phyloP scores from a whole-genome alignment of 1,140 invertebrate species.

The Nomia melanderi region DNA sequence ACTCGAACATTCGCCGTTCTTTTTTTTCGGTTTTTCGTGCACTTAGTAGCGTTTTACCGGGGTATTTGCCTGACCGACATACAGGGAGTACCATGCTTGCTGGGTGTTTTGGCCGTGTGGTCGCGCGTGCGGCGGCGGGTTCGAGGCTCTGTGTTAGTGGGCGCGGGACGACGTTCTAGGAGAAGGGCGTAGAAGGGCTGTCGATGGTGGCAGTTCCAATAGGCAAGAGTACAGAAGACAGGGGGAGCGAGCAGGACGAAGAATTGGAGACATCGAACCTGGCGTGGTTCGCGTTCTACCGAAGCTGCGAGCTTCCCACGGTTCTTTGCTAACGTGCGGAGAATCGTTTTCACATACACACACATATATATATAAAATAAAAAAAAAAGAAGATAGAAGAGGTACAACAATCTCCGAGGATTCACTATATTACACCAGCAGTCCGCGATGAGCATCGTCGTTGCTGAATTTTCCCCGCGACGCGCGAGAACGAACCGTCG shows the following conservation, averaged over 20 bases:
- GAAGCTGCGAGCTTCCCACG: constrained; percentile 47
- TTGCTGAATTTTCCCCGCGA: neutral
- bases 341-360: neutral
- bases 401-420: neutral
- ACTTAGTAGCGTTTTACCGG: constrained; percentile 28
- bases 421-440: constrained; percentile 39
- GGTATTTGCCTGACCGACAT: constrained; percentile 14
- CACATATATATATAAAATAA: neutral
- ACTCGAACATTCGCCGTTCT: constrained; percentile 22
- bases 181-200: too few species aligned
- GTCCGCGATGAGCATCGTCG: neutral
- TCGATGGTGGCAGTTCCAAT: constrained; percentile 34
- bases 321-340: neutral
- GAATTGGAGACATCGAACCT: neutral
- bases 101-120: constrained; percentile 71
- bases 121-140: constrained; percentile 78
- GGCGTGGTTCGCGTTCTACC: constrained; percentile 6
- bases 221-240: constrained; percentile 29
- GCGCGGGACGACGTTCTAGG: constrained; percentile 48
- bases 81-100: constrained; percentile 46
- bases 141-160: constrained; percentile 69
- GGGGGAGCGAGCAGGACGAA: constrained; percentile 27
- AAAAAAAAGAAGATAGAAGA: neutral
- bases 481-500: neutral
- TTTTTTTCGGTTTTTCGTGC: too few species aligned